These are phyloP conservation scores for Cataglyphis altisquamis DNA, from an alignment of 2,888 invertebrate genomes.

Conservation along the genomic window DNA sequence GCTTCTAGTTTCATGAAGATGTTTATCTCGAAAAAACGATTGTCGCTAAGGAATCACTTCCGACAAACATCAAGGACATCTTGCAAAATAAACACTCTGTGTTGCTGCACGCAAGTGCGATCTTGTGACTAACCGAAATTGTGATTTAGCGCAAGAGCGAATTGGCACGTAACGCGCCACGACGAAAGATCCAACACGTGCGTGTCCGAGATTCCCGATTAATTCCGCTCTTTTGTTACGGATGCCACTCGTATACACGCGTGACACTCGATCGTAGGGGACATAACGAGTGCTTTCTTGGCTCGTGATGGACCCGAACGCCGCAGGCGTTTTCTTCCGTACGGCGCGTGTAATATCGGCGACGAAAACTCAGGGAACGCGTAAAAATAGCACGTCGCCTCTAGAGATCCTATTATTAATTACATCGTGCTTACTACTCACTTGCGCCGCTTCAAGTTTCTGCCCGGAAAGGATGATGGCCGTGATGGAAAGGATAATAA, in stretches of 20 bases:
- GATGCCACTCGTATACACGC: constrained; percentile 17
- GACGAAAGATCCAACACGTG: constrained; percentile 51
- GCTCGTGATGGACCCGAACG: constrained; percentile 8
- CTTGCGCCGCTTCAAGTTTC: constrained; percentile 17
- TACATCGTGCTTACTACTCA: constrained; percentile 30
- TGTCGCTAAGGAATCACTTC: constrained; percentile 37
- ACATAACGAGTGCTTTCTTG: constrained; percentile 31
- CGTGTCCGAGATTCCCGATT: constrained; percentile 50
- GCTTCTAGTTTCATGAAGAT: constrained; percentile 17
- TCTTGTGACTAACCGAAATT: constrained; percentile 39
- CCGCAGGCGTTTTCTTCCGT: constrained; percentile 18
- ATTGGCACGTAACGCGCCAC: constrained; percentile 43
- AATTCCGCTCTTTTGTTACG: constrained; percentile 52
- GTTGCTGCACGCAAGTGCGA: constrained; percentile 15
- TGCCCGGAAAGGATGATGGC: constrained; percentile 20
- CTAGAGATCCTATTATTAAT: constrained; percentile 59
- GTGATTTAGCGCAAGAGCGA: constrained; percentile 40
- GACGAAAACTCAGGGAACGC: constrained; percentile 34
- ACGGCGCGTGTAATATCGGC: constrained; percentile 29
- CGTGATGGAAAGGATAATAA: constrained; percentile 29
- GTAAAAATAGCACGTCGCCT: constrained; percentile 54
- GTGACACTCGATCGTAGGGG: constrained; percentile 14
- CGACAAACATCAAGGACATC: constrained; percentile 23
- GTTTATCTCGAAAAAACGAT: constrained; percentile 43
- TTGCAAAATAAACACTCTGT: constrained; percentile 35